Conservation (phyloP, 2,888 invertebrate species). For the Cephus rjabovi region DNA sequence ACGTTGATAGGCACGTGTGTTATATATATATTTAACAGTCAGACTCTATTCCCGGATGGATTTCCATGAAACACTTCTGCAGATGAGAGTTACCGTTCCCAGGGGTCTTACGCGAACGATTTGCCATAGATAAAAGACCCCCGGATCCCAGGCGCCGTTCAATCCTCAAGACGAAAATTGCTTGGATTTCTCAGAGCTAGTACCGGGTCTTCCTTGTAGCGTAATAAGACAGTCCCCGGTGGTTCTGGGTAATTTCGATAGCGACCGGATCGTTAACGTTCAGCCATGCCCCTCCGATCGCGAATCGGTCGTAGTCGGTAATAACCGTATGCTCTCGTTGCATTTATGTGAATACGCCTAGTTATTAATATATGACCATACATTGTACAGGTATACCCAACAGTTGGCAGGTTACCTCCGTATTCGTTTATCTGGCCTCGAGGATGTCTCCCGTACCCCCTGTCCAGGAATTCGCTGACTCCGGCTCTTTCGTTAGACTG, state of each 20-base stretch:
- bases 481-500: neutral
- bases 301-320: neutral
- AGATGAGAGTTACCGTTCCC: neutral
- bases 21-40: neutral
- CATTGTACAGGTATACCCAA: neutral
- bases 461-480: constrained; percentile 11
- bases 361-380: neutral
- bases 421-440: neutral
- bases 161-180: neutral
- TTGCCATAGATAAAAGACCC: neutral
- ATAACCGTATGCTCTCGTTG: neutral
- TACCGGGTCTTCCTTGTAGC: neutral
- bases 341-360: neutral
- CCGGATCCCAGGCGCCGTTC: neutral
- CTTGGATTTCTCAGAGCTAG: neutral
- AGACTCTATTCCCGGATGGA: neutral
- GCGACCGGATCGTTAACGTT: neutral
- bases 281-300: neutral
- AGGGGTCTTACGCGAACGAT: neutral
- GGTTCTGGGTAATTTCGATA: neutral
- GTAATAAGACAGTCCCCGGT: neutral
- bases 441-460: neutral
- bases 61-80: neutral
- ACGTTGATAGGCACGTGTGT: neutral
- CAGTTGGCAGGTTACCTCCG: neutral